Conservation (phyloP, 2,113 vertebrate species). For the Erinaceus europaeus region DNA sequence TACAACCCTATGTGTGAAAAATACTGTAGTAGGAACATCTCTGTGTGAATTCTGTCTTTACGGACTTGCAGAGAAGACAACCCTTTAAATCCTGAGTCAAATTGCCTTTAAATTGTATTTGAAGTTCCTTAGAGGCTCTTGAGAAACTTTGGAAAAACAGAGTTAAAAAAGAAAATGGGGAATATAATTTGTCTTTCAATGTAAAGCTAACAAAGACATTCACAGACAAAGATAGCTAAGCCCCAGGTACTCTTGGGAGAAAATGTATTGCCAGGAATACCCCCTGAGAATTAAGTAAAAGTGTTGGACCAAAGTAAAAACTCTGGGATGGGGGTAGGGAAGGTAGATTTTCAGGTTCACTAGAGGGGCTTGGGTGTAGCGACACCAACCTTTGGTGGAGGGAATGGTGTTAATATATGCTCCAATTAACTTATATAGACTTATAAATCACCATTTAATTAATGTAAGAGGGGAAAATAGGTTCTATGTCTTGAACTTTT, state of each 20-base stretch:
- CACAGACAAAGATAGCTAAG: not conserved
- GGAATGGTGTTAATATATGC: no score
- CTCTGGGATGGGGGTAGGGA: not conserved
- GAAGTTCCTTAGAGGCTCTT: not conserved
- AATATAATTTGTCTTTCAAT: not conserved
- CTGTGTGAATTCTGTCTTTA: not conserved
- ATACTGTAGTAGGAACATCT: not conserved
- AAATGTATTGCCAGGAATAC: not conserved
- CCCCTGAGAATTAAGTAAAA: not conserved
- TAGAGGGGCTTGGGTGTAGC: no score
- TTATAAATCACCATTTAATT: no score
- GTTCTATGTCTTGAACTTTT: no score
- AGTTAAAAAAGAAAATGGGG: not conserved
- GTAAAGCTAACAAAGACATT: not conserved
- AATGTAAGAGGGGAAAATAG: no score
- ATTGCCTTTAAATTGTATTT: not conserved
- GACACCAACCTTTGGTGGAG: no score
- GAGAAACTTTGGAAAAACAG: not conserved
- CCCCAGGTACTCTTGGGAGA: not conserved
- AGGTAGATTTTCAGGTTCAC: no score
- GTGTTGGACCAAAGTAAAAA: no score
- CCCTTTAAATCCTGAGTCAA: not conserved
- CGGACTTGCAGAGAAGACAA: not conserved
- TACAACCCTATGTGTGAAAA: not conserved
- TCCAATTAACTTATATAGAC: no score